A percentile compares a stretch with the other conserved stretches of the same genome.
phyloP scores from a whole-genome alignment of 2,888 invertebrate genomes.

The Synanthedon myopaeformis region DNA sequence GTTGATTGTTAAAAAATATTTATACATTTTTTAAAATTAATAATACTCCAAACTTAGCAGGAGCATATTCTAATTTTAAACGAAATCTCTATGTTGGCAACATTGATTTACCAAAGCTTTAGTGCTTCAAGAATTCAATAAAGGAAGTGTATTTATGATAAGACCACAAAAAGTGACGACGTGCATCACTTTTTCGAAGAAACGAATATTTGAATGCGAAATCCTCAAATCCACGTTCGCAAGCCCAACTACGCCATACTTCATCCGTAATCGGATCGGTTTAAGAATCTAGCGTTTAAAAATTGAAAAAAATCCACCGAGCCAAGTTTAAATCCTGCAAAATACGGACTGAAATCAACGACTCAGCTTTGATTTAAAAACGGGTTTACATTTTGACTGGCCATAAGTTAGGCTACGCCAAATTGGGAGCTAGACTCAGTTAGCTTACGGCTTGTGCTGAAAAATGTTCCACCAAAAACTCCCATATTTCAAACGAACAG shows the following conservation, averaged over 20 bases:
- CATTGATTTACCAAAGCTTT: no score
- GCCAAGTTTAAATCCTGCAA: neutral
- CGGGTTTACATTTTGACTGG: slow-evolving; percentile 2
- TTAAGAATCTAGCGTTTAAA: neutral
- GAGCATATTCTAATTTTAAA: no score
- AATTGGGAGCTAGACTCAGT: neutral
- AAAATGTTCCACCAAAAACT: neutral
- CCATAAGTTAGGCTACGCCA: slow-evolving; percentile 5
- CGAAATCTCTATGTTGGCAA: no score
- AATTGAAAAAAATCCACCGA: neutral
- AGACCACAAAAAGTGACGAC: no score
- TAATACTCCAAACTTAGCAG: no score
- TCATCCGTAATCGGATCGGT: neutral
- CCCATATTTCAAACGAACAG: neutral
- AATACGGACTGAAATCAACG: slow-evolving; percentile 2
- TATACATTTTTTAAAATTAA: no score
- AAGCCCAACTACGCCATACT: no score
- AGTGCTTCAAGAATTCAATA: no score
- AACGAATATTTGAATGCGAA: no score
- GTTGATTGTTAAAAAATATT: no score
- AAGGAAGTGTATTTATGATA: no score
- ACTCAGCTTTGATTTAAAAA: slow-evolving; percentile 2
- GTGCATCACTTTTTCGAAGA: no score
- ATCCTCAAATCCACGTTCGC: neutral
- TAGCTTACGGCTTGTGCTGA: neutral